Evolutionary conservation across 2,113 vertebrate genomes (phyloP), one percentile per base, ranked within the genome.

Genomic region (Menura novaehollandiae): DNA sequence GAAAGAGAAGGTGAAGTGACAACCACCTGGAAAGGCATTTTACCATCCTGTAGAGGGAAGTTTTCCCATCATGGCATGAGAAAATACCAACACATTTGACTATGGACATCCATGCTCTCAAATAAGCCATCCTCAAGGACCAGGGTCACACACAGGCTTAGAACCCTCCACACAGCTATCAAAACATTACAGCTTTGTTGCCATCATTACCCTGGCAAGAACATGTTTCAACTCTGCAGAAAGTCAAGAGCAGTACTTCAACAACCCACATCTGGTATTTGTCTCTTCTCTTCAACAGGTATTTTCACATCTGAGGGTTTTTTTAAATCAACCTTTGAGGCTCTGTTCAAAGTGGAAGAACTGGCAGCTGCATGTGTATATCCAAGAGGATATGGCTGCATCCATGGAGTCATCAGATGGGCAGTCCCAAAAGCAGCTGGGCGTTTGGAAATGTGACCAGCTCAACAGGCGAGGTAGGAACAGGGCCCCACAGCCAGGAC

Each of bases 11-110:
- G 8, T 46, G 21, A 33, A 60, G 17, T 24, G 11, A 64, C 16
- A 4, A 4, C 39, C 17, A 10, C 37, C 46, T 15, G 10, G 6
- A 80, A 1, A 75, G 27, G 15, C 0, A 0, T 24, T 78, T 46
- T 15, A 59, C 15, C 19, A 13, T 16, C 44, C 27, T 47, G 22
- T 2, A 33, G 62, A 60, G 18, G 22, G 19, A 86, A 66, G 21
- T 12, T 78, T 46, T 35, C 59, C 73, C 15, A 35, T 5, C 6
- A 60, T 1, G 13, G 35, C 7, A 3, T 10, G 15, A 66, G 10
- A 28, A 68, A 64, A 22, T 6, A 80, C 7, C 30, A 18, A 14
- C 5, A 9, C 16, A 32, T n/a, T 20, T 15, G 19, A 37, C 56
- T 17, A 3, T 1, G 2, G 16, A 67, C 20, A 18, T 74, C 37